A percentile compares a stretch with the other conserved stretches of the same genome.
phyloP scores from a whole-genome alignment of 2,797 vertebrate genomes.

The Agapornis canus region DNA sequence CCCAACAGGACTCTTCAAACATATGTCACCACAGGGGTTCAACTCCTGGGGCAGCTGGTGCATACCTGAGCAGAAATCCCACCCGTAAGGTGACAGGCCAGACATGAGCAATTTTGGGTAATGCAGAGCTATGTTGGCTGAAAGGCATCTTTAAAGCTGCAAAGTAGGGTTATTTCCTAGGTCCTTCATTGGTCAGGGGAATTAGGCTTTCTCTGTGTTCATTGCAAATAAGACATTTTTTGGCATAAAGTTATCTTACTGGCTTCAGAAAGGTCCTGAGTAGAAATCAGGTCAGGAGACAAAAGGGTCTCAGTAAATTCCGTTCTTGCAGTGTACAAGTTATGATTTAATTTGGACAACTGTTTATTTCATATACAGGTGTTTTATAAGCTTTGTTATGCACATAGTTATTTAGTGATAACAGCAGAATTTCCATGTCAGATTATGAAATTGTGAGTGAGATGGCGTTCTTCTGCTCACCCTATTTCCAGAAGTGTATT shows the following conservation, averaged over 20 bases:
- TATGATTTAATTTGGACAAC: not conserved
- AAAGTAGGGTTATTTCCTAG: not conserved
- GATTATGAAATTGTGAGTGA: accelerated
- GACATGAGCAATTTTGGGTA: not conserved
- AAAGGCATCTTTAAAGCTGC: not conserved
- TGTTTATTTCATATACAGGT: not conserved
- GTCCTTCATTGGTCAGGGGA: not conserved
- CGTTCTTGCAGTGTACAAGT: not conserved
- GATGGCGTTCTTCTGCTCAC: not conserved
- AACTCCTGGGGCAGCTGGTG: not conserved
- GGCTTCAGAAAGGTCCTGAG: not conserved
- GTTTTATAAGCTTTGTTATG: not conserved
- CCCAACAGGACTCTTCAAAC: not conserved
- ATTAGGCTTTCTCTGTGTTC: accelerated
- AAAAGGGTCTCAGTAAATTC: not conserved
- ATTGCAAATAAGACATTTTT: not conserved
- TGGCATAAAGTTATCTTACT: not conserved
- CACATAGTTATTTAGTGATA: not conserved
- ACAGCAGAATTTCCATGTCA: not conserved
- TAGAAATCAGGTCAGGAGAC: not conserved
- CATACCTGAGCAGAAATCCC: not conserved
- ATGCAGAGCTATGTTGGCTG: not conserved
- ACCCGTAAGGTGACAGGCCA: not conserved
- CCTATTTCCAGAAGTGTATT: not conserved
- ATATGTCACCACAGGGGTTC: not conserved